Conservation (phyloP, 1,140 invertebrate genomes). For the Papilio polyxenes region DNA sequence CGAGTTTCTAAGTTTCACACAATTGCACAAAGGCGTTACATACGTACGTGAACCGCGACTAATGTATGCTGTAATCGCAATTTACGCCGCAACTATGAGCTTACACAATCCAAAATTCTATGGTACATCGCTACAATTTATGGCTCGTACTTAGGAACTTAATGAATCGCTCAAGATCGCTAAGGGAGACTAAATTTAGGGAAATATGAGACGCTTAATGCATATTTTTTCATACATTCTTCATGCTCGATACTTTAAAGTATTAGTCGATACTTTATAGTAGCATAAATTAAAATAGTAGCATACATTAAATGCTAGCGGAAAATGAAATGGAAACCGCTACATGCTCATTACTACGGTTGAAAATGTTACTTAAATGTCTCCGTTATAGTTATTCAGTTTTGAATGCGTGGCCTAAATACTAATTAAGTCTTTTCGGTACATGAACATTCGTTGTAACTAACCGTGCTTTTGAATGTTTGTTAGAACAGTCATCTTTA, state of each 20-base stretch:
- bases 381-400: conserved; percentile 43
- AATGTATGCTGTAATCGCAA: conserved; percentile 16
- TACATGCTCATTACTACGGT: conserved; percentile 36
- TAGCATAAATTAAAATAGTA: too few species aligned
- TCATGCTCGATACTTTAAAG: conserved; percentile 26
- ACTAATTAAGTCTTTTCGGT: conserved; percentile 3
- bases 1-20: conserved; percentile 15
- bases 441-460: background rate
- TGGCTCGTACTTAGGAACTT: background rate
- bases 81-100: conserved; percentile 11
- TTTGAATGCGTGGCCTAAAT: conserved; percentile 17
- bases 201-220: background rate
- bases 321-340: conserved; percentile 66
- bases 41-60: conserved; percentile 14
- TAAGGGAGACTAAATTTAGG: background rate
- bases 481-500: background rate
- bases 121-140: background rate
- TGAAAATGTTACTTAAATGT: conserved; percentile 46
- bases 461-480: background rate
- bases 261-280: too few species aligned
- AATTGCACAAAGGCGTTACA: conserved; percentile 27
- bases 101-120: background rate
- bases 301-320: conserved; percentile 43
- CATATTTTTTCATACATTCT: conserved; percentile 51
- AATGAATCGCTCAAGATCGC: background rate